These are phyloP conservation scores for Campoletis sonorensis DNA, from an alignment of 1,140 invertebrate genomes.

Conservation along the genomic window DNA sequence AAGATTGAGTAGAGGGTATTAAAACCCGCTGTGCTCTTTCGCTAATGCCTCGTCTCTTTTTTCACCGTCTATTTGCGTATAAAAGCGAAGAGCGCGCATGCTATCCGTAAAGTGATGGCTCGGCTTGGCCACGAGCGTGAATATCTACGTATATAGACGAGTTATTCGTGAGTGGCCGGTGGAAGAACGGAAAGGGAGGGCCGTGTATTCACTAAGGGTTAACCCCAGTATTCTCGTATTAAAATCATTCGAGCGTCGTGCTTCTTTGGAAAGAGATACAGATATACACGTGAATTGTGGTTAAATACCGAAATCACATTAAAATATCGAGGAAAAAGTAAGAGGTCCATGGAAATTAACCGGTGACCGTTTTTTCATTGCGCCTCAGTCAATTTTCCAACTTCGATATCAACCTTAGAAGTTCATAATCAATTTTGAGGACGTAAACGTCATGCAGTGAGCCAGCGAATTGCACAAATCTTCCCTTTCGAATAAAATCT, in stretches of 20 bases:
- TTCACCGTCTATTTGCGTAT: slow-evolving; percentile 23
- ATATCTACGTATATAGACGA: slow-evolving; percentile 11
- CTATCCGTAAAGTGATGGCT: slow-evolving; percentile 10
- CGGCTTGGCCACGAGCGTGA: background rate
- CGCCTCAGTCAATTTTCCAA: no score
- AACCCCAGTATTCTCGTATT: slow-evolving; percentile 18
- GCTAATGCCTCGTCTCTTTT: slow-evolving; percentile 7
- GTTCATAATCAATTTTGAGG: no score
- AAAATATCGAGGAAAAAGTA: no score
- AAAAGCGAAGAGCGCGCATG: slow-evolving; percentile 5
- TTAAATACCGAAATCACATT: no score
- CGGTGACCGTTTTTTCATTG: no score
- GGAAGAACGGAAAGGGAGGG: slow-evolving; percentile 41
- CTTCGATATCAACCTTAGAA: no score
- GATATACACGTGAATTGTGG: no score
- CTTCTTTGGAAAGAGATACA: no score
- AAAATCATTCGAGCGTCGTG: background rate
- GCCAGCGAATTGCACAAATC: no score
- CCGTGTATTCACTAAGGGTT: slow-evolving; percentile 46
- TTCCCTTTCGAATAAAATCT: no score
- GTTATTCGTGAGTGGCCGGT: slow-evolving; percentile 39
- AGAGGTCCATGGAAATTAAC: no score
- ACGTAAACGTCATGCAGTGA: no score
- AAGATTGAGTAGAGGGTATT: slow-evolving; percentile 20
- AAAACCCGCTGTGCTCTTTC: slow-evolving; percentile 10